Base-by-base conservation (phyloP, 2,113 vertebrate species). In the Gymnorhina tibicen region DNA sequence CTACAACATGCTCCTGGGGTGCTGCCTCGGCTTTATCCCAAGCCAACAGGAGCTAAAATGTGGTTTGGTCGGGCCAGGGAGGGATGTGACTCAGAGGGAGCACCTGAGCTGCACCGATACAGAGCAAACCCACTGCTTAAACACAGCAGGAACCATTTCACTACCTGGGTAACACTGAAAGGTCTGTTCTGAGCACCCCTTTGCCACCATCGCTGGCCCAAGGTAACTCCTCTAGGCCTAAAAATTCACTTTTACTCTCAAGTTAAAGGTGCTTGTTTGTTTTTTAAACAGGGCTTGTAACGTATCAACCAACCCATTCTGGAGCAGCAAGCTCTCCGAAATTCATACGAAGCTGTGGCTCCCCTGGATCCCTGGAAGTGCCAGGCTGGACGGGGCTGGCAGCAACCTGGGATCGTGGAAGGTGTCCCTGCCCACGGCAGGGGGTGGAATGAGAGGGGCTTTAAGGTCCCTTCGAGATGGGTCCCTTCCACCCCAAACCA, bases 321-420 rank as follows among this genome's bases (percentile, higher is more conserved):
- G 30, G 67, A 92, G 64, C 52, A 75, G 53, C 19, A 77, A 52
- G 24, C 22, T 83, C 74, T 62, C 20, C 4, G 0, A 64, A 66
- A 83, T 55, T 16, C 66, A 21, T 23, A 30, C 0, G 46, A 47
- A 60, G 20, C 16, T 59, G 44, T 52, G 33, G 33, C 27, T 81
- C 52, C 37, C 60, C 19, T 46, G n/a, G n/a, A 67, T 30, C 19
- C 46, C 46, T 89, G 62, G 39, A n/a, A 47, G 28, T 39, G 69
- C 30, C 69, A 41, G 30, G 6, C 1, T 68, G n/a, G 53, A 39
- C 0, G 0, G 46, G 9, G 16, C n/a, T 60, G 41, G 53, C 39
- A 68, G 24, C n/a, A 47, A 6, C 13, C 39, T 32, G 3, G 6
- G 16, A 47, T 24, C 0, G 0, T 56, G n/a, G 55, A 41, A 41